These are phyloP conservation scores for Drosophila watanabei DNA, from an alignment of 1,140 invertebrate genomes.

Conservation along the genomic window DNA sequence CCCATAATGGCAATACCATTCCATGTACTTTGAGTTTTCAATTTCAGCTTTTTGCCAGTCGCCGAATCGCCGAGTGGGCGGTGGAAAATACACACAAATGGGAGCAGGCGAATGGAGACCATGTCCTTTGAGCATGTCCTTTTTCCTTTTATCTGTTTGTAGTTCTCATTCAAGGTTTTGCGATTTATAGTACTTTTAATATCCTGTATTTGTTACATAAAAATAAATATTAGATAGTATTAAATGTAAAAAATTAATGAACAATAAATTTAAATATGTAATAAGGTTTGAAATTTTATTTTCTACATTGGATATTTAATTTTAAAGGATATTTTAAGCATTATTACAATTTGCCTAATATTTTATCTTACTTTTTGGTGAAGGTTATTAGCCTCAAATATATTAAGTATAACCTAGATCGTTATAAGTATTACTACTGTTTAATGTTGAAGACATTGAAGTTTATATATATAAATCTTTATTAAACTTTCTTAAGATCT, in stretches of 20 bases:
- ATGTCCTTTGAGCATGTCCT: conserved; percentile 33
- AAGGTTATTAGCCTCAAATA: too few species aligned
- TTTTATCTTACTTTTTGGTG: too few species aligned
- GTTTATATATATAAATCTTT: background rate
- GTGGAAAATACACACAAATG: conserved; percentile 18
- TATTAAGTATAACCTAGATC: too few species aligned
- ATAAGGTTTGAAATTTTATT: background rate
- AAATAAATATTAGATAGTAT: background rate
- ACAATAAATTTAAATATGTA: background rate
- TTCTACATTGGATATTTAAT: too few species aligned
- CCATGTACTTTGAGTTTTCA: conserved; percentile 80
- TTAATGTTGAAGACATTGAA: background rate
- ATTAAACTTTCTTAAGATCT: background rate
- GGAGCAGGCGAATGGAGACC: conserved; percentile 19
- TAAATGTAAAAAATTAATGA: background rate
- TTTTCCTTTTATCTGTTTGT: conserved; percentile 19
- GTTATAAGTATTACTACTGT: background rate
- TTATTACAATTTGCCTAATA: too few species aligned
- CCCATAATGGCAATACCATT: conserved; percentile 71
- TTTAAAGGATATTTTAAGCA: too few species aligned
- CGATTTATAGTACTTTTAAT: background rate
- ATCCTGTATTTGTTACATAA: background rate
- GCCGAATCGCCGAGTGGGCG: conserved; percentile 19
- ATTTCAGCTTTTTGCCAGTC: conserved; percentile 68
- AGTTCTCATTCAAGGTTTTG: background rate